These are phyloP conservation scores for Dasypogon diadema DNA, from an alignment of 2,888 invertebrate species.

Conservation along the genomic window DNA sequence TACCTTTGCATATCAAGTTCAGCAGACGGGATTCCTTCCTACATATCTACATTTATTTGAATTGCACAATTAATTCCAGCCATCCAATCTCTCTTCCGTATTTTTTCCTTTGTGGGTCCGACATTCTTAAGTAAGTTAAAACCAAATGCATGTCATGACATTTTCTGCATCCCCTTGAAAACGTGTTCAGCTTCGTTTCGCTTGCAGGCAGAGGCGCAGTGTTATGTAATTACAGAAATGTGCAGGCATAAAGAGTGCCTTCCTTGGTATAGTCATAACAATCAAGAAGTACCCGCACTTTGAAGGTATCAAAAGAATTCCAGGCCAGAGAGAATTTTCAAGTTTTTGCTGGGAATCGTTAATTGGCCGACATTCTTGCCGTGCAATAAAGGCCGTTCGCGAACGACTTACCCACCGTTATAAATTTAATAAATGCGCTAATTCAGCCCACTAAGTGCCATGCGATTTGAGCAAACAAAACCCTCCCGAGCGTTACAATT, in stretches of 20 bases:
- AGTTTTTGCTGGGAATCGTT: constrained; percentile 25
- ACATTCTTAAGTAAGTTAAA: too few species aligned
- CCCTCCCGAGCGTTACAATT: constrained; percentile 9
- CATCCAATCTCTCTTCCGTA: too few species aligned
- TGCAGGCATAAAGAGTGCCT: neutral
- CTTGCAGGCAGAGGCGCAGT: neutral
- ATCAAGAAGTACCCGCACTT: constrained; percentile 11
- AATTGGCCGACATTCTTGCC: constrained; percentile 28
- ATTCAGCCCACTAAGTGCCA: constrained; percentile 18
- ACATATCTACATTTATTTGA: too few species aligned
- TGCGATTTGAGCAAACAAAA: constrained; percentile 18
- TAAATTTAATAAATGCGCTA: constrained; percentile 34
- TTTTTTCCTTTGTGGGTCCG: too few species aligned
- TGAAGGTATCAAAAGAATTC: constrained; percentile 16
- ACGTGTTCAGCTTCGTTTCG: neutral
- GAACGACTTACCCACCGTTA: neutral
- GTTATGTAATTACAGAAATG: constrained; percentile 35
- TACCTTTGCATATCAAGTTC: too few species aligned
- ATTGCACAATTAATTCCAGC: too few species aligned
- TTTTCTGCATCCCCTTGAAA: neutral
- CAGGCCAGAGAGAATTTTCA: neutral
- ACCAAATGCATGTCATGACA: neutral
- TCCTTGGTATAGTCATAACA: constrained; percentile 18
- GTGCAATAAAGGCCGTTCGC: constrained; percentile 4
- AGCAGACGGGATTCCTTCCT: too few species aligned